Evolutionary conservation across 2,888 invertebrate genomes (phyloP), one percentile per base, ranked within the genome.

Genomic region (Drosophila suboccidentalis): DNA sequence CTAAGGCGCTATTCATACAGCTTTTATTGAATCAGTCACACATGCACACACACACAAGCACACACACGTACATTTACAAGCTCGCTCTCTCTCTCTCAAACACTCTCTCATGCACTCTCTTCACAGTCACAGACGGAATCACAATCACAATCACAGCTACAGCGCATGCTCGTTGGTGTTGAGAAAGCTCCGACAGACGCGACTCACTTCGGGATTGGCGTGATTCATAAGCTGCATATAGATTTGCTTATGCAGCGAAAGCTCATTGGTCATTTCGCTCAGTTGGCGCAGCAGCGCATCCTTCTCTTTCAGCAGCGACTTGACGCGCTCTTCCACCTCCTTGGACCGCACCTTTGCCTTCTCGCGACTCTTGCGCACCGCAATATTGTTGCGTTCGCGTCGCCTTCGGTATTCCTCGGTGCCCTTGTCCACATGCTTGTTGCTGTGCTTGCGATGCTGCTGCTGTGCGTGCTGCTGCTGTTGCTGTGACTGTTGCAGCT

Each of bases 311-410:
- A 97, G 94, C 81, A 99, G 94, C 60, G 96, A 94, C 91, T 98
- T 97, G 61, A 98, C 98, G 92, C 98, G 97, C 92, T 97, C 97
- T 92, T 99, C 98, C 0, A 98, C 98, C 91, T 98, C 98, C 71
- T 97, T 94, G 61, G 98, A 97, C 60, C 98, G 95, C 68, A 97
- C 96, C 94, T 98, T 98, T 63, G 98, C 98, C 94, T 99, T 99
- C 93, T 98, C 98, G 77, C 99, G 95, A 65, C 97, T 98, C 92
- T 99, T 99, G 75, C 99, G 94, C 65, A 99, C 99, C 2, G 99
- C 99, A 86, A 99, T 97, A 93, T 99, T 99, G 93, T 99, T 99
- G 81, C 98, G 94, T 91, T 98, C 98, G 44, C 99, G 94, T 76
- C 98, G 94, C 75, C 98, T 94, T 82, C 97, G 95, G 93, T 99